Percentiles rank a stretch among this genome's conserved stretches.
phyloP scores from a whole-genome alignment of 2,888 invertebrate genomes.

The Cosmia trapezina region DNA sequence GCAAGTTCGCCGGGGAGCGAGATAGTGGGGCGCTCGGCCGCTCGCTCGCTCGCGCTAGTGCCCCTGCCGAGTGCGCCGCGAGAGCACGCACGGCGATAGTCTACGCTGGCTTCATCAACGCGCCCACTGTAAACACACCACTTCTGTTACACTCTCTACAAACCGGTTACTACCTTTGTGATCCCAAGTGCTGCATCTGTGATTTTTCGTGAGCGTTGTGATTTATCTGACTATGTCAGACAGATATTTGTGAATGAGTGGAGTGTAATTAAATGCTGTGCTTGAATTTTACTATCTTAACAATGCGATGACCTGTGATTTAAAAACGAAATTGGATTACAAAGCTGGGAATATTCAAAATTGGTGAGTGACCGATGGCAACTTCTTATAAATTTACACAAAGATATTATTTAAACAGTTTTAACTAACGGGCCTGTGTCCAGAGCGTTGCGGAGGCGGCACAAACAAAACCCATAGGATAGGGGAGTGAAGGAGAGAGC shows the following conservation, averaged over 20 bases:
- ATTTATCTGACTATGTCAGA: slow-evolving; percentile 71
- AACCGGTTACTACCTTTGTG: slow-evolving; percentile 86
- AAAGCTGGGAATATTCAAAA: slow-evolving; percentile 72
- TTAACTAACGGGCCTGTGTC: slow-evolving; percentile 68
- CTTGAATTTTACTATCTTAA: slow-evolving; percentile 67
- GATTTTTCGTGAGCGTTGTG: slow-evolving; percentile 73
- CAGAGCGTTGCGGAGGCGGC: slow-evolving; percentile 74
- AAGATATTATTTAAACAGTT: slow-evolving; percentile 53
- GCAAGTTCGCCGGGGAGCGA: slow-evolving; percentile 81
- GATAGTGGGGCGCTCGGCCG: slow-evolving; percentile 80
- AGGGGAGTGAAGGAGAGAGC: slow-evolving; percentile 85
- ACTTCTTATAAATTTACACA: slow-evolving; percentile 34
- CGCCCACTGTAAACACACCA: slow-evolving; percentile 74
- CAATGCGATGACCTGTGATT: slow-evolving; percentile 75
- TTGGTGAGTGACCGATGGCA: slow-evolving; percentile 75
- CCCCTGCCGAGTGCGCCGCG: slow-evolving; percentile 80
- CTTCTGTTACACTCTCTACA: slow-evolving; percentile 80
- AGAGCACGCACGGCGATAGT: slow-evolving; percentile 75
- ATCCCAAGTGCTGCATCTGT: slow-evolving; percentile 78
- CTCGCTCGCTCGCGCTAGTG: slow-evolving; percentile 79
- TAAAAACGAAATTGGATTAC: slow-evolving; percentile 81
- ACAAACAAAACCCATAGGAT: slow-evolving; percentile 81
- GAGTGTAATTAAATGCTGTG: slow-evolving; percentile 71
- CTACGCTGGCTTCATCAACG: slow-evolving; percentile 66
- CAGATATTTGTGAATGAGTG: slow-evolving; percentile 69